Conservation (phyloP, 2,797 vertebrate genomes). For the Muscicapa comitata region DNA sequence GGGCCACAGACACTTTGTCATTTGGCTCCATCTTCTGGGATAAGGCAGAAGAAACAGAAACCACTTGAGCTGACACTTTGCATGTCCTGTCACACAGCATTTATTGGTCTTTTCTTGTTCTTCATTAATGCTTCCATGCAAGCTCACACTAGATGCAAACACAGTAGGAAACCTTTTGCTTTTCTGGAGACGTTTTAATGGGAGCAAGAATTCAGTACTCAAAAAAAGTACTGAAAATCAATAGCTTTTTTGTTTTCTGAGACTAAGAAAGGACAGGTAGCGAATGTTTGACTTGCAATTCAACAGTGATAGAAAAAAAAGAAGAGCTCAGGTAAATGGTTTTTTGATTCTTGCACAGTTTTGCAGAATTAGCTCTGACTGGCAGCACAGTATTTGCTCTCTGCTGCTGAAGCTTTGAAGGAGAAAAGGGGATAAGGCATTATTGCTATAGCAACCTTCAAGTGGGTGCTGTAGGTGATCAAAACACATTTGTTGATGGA, state of each 20-base stretch:
- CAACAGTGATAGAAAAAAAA: not conserved
- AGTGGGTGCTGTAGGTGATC: not conserved
- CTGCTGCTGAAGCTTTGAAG: not conserved
- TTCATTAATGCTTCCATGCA: not conserved
- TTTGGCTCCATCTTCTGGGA: slow-evolving; percentile 59
- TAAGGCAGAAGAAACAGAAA: slow-evolving; percentile 6
- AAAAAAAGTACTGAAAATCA: slow-evolving; percentile 11
- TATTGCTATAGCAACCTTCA: slow-evolving; percentile 14
- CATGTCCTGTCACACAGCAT: not conserved
- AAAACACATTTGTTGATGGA: not conserved
- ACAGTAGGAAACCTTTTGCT: not conserved
- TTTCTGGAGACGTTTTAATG: not conserved
- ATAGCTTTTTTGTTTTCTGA: slow-evolving; percentile 14
- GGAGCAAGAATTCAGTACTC: not conserved
- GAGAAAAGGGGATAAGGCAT: not conserved
- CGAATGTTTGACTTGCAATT: slow-evolving; percentile 27
- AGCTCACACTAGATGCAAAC: not conserved
- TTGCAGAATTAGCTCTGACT: not conserved
- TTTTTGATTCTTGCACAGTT: not conserved
- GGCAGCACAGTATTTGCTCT: not conserved
- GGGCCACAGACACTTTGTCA: not conserved
- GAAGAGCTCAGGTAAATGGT: not conserved
- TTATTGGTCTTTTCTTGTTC: not conserved
- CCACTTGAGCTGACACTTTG: not conserved
- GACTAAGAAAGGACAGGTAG: slow-evolving; percentile 7